A percentile compares a stretch with the other conserved stretches of the same genome.
Evolutionary conservation across 2,888 invertebrate genomes (phyloP).

Genomic region (Ennomos quercinarius): DNA sequence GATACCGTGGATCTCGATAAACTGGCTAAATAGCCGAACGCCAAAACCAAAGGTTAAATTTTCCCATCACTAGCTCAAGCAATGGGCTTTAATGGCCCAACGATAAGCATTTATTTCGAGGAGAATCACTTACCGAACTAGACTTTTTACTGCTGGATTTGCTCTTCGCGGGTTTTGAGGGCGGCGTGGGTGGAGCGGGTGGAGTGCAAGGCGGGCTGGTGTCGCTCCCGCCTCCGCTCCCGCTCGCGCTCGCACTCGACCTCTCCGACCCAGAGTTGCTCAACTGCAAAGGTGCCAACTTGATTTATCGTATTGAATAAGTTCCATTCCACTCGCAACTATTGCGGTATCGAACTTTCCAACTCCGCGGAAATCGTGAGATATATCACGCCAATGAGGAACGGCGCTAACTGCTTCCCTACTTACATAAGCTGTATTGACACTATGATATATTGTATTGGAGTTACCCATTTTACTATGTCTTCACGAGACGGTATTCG

Average conservation of each 20-base stretch:
- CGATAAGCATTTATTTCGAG: too few relatives aligned
- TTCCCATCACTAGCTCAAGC: too few relatives aligned
- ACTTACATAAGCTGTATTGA: conserved; percentile 38
- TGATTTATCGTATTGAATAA: conserved; percentile 47
- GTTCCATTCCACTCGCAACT: conserved; percentile 43
- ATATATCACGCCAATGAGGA: conserved; percentile 44
- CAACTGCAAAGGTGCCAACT: conserved; percentile 59
- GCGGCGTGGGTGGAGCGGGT: conserved; percentile 67
- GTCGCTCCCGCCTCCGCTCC: conserved; percentile 63
- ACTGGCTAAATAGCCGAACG: too few relatives aligned
- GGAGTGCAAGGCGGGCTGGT: conserved; percentile 77
- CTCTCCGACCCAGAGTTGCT: conserved; percentile 74
- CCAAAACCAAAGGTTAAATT: too few relatives aligned
- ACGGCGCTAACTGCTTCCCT: conserved; percentile 33
- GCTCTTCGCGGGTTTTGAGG: conserved; percentile 57
- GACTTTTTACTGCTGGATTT: conserved; percentile 56
- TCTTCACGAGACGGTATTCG: conserved; percentile 30
- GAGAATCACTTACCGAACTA: conserved; percentile 56
- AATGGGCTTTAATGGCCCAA: too few relatives aligned
- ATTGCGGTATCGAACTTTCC: conserved; percentile 44
- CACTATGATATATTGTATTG: conserved; percentile 35
- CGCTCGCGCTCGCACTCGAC: conserved; percentile 57
- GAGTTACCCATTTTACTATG: conserved; percentile 30
- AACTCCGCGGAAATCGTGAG: conserved; percentile 40
- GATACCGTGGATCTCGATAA: too few relatives aligned